phyloP scores from a whole-genome alignment of 2,797 vertebrate species.

The Sebastes ruberrimus region DNA sequence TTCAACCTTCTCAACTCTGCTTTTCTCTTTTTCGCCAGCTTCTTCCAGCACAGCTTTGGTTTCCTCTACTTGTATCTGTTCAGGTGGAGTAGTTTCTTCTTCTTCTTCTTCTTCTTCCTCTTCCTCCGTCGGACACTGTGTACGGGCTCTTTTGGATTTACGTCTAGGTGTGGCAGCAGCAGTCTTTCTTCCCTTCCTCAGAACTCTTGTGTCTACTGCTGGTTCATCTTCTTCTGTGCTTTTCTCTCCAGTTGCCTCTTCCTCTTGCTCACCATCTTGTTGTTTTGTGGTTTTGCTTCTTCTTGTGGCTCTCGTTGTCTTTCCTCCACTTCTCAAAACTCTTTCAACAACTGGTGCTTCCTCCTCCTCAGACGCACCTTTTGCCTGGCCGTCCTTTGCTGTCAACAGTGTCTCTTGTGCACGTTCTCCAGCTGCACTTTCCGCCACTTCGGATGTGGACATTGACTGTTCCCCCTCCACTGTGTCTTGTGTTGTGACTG shows the following conservation, averaged over 20 bases:
- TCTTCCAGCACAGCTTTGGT: background rate
- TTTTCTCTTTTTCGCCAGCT: background rate
- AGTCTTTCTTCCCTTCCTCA: constrained; percentile 27
- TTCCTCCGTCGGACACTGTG: background rate
- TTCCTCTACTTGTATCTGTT: background rate
- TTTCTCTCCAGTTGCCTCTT: background rate
- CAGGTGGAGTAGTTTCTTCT: background rate
- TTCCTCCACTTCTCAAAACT: constrained; percentile 81
- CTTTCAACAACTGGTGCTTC: constrained; percentile 71
- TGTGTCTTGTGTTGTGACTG: background rate
- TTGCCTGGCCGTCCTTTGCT: background rate
- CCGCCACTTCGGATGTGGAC: background rate
- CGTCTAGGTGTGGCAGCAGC: background rate
- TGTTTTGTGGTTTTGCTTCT: constrained; percentile 74
- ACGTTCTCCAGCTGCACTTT: background rate
- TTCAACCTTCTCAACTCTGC: background rate
- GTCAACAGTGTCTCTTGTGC: background rate
- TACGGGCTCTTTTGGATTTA: constrained; percentile 9
- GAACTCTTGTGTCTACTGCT: background rate
- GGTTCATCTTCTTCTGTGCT: background rate
- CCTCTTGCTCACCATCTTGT: constrained; percentile 16
- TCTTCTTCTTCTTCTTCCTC: background rate
- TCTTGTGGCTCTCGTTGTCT: constrained; percentile 79
- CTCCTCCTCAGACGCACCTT: background rate
- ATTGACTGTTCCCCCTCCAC: background rate